These are phyloP conservation scores for Corvus cornix DNA, from an alignment of 2,113 vertebrate species.

Conservation along the genomic window DNA sequence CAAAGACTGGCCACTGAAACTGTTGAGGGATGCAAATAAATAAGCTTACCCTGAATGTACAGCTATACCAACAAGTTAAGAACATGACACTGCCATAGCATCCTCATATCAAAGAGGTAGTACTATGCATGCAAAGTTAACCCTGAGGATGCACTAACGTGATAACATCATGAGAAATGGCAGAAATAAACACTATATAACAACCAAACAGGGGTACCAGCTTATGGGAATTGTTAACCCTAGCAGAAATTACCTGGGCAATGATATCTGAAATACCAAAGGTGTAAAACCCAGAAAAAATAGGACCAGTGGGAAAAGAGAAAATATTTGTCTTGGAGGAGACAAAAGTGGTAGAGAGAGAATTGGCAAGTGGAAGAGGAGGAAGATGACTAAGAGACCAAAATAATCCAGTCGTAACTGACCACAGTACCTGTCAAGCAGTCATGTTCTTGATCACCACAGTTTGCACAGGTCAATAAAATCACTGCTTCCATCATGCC, in stretches of 20 bases:
- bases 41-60: background rate
- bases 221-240: background rate
- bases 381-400: background rate
- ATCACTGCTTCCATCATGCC: background rate
- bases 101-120: background rate
- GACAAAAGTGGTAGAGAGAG: background rate
- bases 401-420: background rate
- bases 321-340: background rate
- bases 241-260: background rate
- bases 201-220: background rate
- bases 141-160: background rate
- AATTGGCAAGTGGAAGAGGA: background rate
- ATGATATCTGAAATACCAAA: background rate
- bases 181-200: background rate
- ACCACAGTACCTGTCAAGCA: background rate
- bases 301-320: background rate
- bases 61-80: background rate
- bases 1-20: background rate
- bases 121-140: background rate
- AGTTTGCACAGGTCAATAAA: background rate
- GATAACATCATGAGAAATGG: background rate
- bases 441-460: background rate
- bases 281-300: background rate
- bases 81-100: background rate
- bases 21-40: background rate